Conservation (phyloP, 2,888 invertebrate genomes). For the Heterodera filipjevi region DNA sequence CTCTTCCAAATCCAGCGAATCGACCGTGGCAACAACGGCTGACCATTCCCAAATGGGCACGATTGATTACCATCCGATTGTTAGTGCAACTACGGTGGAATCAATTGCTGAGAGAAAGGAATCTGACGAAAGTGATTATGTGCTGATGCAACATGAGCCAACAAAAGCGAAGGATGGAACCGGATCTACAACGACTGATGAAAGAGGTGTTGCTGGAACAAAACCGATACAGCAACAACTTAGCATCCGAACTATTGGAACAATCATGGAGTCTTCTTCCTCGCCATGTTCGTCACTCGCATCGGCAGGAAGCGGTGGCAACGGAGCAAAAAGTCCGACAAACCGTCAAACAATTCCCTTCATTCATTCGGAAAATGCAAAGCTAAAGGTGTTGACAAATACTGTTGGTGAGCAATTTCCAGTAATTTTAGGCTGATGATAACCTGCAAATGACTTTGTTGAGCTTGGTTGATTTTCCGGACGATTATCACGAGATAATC, state of each 20-base stretch:
- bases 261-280: constrained; percentile 32
- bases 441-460: not conserved
- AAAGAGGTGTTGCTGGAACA: not conserved
- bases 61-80: not conserved
- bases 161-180: not conserved
- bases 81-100: not conserved
- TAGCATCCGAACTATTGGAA: constrained; percentile 27
- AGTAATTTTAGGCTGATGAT: not conserved
- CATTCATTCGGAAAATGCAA: not conserved
- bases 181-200: not conserved
- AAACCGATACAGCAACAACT: constrained; percentile 5
- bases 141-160: not conserved
- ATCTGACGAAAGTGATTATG: constrained; percentile 19
- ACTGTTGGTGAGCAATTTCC: not conserved
- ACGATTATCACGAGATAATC: not conserved
- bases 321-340: not conserved
- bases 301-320: not conserved
- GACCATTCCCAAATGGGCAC: not conserved
- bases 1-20: constrained; percentile 25
- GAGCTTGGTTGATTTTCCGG: not conserved
- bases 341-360: not conserved
- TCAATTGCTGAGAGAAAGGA: constrained; percentile 23
- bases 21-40: not conserved
- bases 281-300: constrained; percentile 27
- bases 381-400: not conserved